Percentiles rank a stretch among this genome's conserved stretches.
These are phyloP conservation scores for Hypomesus transpacificus DNA, from an alignment of 2,113 vertebrate species.

Conservation along the genomic window DNA sequence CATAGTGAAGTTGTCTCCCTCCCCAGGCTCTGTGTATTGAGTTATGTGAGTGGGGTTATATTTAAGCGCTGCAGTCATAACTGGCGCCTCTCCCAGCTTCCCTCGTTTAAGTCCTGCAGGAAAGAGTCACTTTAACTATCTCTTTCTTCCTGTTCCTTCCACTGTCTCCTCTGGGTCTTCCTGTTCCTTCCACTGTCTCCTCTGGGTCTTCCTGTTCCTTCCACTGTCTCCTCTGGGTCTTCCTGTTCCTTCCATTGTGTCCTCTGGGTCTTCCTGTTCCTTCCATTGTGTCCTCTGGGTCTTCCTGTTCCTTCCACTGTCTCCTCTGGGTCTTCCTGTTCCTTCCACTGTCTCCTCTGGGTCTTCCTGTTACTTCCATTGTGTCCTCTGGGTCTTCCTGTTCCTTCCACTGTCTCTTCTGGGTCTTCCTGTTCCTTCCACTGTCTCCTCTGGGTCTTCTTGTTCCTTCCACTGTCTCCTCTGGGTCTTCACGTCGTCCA, in stretches of 20 bases:
- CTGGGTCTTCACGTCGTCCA: not conserved
- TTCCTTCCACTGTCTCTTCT: too few species aligned
- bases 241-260: slow-evolving; percentile 11
- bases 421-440: slow-evolving; percentile 10
- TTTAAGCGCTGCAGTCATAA: slow-evolving; percentile 33
- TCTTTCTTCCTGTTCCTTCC: slow-evolving; percentile 10
- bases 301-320: slow-evolving; percentile 10
- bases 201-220: slow-evolving; percentile 16
- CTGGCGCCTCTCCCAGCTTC: slow-evolving; percentile 19
- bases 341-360: slow-evolving; percentile 11
- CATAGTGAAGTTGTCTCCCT: slow-evolving; percentile 29
- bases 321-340: slow-evolving; percentile 17
- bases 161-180: slow-evolving; percentile 7
- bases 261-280: slow-evolving; percentile 13
- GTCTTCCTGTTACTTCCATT: slow-evolving; percentile 10
- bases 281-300: slow-evolving; percentile 12
- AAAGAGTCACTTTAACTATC: slow-evolving; percentile 9
- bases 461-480: slow-evolving; percentile 14
- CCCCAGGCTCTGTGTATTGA: slow-evolving; percentile 14
- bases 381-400: too few species aligned
- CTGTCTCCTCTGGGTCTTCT: slow-evolving; percentile 15
- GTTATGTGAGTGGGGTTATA: slow-evolving; percentile 29
- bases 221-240: slow-evolving; percentile 12
- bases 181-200: slow-evolving; percentile 13
- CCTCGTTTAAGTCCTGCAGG: slow-evolving; percentile 24